Base-by-base conservation (phyloP, 2,113 vertebrate genomes). In the Pseudopipra pipra region DNA sequence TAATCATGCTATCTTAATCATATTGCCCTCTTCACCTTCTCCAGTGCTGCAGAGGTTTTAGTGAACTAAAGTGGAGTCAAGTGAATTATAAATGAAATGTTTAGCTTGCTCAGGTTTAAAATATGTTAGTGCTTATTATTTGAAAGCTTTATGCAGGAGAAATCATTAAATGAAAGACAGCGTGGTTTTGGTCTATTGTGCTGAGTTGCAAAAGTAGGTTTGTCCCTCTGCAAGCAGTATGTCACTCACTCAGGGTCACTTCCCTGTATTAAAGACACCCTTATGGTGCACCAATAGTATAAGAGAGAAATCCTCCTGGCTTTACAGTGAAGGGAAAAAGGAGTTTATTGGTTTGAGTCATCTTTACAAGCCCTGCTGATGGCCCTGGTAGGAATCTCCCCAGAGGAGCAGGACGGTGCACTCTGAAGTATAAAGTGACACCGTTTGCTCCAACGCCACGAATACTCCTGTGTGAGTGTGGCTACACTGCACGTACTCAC, bases 21-120 rank as follows among this genome's bases (percentile, higher is more conserved):
- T 15, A 27, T 20, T 66, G 74, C 51, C 80, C 84, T 89, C 80
- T 81, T 81, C 11, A 6, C 61, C 68, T 95, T 88, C 73, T 44
- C 63, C 66, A 87, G 1, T 31, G 68, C 52, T 87, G 41, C 66
- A 72, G 58, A 75, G 76, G 47, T 52, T 93, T 93, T 93, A 86
- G 90, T 70, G 61, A 93, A 61, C 68, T 59, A 27, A 89, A 85
- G 78, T 71, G 35, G 79, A 83, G 85, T 90, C 43, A 65, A 63
- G 68, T 93, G 81, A 91, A 89, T 54, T 65, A 37, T n/a, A 88
- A 90, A 95, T 88, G 67, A 93, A 95, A 87, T 70, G 74, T 75
- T 95, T 87, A 52, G 66, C 80, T 91, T 82, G 54, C 49, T 94
- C 71, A 82, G 55, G 74, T 94, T 92, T 85, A 87, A 89, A 95